These are phyloP conservation scores for Australoheros facetus DNA, from an alignment of 2,797 vertebrate genomes.

Conservation along the genomic window DNA sequence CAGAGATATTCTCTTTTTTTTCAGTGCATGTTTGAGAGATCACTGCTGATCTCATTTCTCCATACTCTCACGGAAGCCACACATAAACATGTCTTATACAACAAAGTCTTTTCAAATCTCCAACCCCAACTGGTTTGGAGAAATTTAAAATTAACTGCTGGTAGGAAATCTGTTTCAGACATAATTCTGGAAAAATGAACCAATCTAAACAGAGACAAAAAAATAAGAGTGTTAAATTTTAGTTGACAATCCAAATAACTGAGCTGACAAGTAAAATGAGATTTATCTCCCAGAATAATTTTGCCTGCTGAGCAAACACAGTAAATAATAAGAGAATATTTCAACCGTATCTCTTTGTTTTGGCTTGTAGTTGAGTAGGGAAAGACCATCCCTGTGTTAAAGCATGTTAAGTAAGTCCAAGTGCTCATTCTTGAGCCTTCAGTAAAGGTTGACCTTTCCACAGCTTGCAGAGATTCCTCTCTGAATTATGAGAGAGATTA, in stretches of 20 bases:
- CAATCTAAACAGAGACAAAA: slow-evolving; percentile 16
- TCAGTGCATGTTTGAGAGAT: slow-evolving; percentile 1
- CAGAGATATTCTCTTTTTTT: background rate
- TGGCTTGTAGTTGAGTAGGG: slow-evolving; percentile 27
- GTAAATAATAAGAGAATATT: slow-evolving; percentile 52
- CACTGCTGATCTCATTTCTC: background rate
- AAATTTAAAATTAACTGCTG: slow-evolving; percentile 40
- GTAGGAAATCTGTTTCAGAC: slow-evolving; percentile 46
- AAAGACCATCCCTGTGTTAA: slow-evolving; percentile 32
- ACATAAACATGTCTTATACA: slow-evolving; percentile 30
- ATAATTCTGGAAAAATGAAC: slow-evolving; percentile 35
- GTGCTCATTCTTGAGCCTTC: slow-evolving; percentile 22
- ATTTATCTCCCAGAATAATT: slow-evolving; percentile 30
- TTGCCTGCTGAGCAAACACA: slow-evolving; percentile 51
- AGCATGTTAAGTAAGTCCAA: slow-evolving; percentile 38
- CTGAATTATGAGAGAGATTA: slow-evolving; percentile 25
- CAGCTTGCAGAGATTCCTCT: background rate
- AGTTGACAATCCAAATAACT: slow-evolving; percentile 33
- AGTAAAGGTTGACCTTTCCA: slow-evolving; percentile 13
- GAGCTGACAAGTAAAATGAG: slow-evolving; percentile 43
- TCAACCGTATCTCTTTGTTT: slow-evolving; percentile 37
- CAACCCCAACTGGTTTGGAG: slow-evolving; percentile 8
- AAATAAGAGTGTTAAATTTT: slow-evolving; percentile 40
- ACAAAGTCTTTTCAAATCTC: background rate
- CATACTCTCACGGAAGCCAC: slow-evolving; percentile 10